Conservation (phyloP, 2,888 invertebrate genomes). For the Limnephilus auricula region DNA sequence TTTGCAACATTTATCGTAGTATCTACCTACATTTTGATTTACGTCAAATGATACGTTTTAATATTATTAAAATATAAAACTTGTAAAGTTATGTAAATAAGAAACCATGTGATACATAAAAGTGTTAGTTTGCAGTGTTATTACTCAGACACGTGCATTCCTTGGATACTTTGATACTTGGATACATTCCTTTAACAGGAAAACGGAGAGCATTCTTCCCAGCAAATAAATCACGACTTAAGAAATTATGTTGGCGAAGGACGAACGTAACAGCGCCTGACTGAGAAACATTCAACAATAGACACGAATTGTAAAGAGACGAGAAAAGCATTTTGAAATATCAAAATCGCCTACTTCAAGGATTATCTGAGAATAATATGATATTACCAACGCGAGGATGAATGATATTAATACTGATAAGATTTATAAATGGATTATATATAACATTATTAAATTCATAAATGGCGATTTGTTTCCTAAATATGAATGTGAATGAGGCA, state of each 20-base stretch:
- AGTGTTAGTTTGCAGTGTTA: too few relatives aligned
- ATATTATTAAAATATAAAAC: too few relatives aligned
- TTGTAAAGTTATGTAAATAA: too few relatives aligned
- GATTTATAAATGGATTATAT: neutral
- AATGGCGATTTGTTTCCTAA: too few relatives aligned
- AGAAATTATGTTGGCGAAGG: neutral
- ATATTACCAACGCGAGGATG: neutral
- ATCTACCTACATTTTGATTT: too few relatives aligned
- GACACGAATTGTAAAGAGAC: neutral
- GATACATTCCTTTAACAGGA: neutral
- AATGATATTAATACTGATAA: neutral
- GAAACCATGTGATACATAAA: too few relatives aligned
- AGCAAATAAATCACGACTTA: neutral
- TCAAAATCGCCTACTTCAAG: neutral
- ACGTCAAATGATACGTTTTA: too few relatives aligned
- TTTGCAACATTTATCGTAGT: too few relatives aligned
- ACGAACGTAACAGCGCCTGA: neutral
- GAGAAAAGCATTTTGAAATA: neutral
- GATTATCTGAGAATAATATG: neutral
- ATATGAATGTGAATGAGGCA: too few relatives aligned
- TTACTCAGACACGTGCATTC: neutral
- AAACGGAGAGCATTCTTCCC: neutral
- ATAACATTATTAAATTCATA: neutral
- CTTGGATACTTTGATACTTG: neutral
- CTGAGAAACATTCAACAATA: neutral